A percentile compares a stretch with the other conserved stretches of the same genome.
Conservation (phyloP, 2,797 vertebrate species). For the Cynodonichthys magdalenae region DNA sequence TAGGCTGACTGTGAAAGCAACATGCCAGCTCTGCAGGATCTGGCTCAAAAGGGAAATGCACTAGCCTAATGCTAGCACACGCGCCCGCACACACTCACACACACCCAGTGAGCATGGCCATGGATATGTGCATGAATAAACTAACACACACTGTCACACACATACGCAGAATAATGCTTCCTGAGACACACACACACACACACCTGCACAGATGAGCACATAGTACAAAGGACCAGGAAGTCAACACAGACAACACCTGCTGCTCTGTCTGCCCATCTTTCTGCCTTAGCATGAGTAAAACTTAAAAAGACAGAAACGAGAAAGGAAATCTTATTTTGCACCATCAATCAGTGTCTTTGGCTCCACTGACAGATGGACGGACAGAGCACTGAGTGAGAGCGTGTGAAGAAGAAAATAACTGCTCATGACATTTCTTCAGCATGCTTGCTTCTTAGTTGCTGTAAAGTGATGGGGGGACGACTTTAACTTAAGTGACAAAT, state of each 20-base stretch:
- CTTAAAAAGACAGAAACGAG: neutral
- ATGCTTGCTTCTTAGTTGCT: slow-evolving; percentile 21
- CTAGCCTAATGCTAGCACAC: slow-evolving; percentile 27
- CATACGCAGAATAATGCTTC: slow-evolving; percentile 5
- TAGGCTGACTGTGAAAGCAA: slow-evolving; percentile 65
- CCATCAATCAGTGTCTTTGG: slow-evolving; percentile 9
- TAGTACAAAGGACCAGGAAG: slow-evolving; percentile 8
- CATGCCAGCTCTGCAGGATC: slow-evolving; percentile 58
- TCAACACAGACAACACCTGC: slow-evolving; percentile 23
- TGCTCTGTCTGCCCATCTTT: slow-evolving; percentile 22
- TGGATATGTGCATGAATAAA: slow-evolving; percentile 7
- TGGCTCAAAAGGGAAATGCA: slow-evolving; percentile 55
- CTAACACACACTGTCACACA: neutral
- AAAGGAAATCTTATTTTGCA: slow-evolving; percentile 22
- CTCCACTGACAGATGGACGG: slow-evolving; percentile 42
- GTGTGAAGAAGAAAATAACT: slow-evolving; percentile 15
- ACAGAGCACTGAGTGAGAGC: slow-evolving; percentile 11
- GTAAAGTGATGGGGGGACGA: neutral
- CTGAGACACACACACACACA: slow-evolving; percentile 5
- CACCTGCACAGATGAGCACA: slow-evolving; percentile 6
- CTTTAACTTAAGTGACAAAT: slow-evolving; percentile 8
- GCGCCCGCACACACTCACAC: neutral
- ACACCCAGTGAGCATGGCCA: slow-evolving; percentile 4
- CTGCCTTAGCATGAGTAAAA: slow-evolving; percentile 10
- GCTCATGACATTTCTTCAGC: neutral